Conservation (phyloP, 2,113 vertebrate species). For the Datnioides undecimradiatus region DNA sequence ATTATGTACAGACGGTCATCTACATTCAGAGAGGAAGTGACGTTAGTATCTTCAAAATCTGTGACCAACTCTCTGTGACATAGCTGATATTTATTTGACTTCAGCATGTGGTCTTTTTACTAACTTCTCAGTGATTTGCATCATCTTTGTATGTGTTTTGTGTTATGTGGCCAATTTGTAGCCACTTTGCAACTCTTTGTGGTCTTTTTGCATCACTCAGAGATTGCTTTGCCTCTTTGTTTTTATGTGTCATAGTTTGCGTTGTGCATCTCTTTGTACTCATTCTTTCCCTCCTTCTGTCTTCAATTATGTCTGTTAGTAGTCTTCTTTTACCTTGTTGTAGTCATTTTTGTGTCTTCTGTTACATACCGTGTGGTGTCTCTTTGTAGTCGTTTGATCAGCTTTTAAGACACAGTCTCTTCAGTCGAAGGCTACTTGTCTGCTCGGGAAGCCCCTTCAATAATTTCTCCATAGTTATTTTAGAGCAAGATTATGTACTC, state of each 20-base stretch:
- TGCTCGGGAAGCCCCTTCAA: background rate
- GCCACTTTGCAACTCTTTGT: background rate
- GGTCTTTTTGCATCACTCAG: too few species aligned
- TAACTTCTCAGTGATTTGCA: too few species aligned
- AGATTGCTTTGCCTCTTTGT: background rate
- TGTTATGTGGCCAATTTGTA: background rate
- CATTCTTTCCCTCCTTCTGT: background rate
- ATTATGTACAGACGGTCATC: background rate
- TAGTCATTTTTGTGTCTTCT: background rate
- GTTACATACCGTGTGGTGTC: background rate
- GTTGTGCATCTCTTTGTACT: background rate
- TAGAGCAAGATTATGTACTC: conserved; percentile 17
- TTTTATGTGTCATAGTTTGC: too few species aligned
- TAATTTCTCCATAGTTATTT: background rate
- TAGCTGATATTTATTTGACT: conserved; percentile 1
- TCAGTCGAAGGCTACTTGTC: background rate
- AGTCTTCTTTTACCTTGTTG: background rate
- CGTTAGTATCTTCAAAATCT: background rate
- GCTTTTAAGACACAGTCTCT: background rate
- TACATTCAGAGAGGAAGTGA: background rate
- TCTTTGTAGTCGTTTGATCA: background rate
- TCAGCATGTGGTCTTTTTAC: background rate
- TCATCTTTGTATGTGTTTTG: background rate
- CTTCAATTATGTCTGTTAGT: background rate
- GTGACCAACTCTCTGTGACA: background rate